Conservation (phyloP, 2,113 vertebrate species). For the Phycodurus eques region DNA sequence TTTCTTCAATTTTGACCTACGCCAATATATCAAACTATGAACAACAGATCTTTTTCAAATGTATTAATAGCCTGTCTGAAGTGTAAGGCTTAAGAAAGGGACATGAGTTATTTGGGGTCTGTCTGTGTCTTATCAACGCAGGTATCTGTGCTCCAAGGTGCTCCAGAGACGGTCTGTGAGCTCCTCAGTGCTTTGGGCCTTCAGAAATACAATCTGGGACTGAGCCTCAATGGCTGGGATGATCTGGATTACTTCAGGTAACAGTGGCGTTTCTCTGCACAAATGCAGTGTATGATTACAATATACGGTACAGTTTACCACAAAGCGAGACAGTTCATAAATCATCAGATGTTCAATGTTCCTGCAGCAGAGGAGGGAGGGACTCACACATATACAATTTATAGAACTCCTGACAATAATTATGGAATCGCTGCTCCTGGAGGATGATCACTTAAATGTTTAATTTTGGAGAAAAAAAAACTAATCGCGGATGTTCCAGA, state of each 20-base stretch:
- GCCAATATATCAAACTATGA: background rate
- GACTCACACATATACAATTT: no score
- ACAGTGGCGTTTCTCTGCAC: background rate
- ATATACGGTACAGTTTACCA: no score
- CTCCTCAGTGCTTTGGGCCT: conserved; percentile 68
- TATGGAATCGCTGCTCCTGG: no score
- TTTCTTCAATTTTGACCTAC: no score
- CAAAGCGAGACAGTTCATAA: background rate
- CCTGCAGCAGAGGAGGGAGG: no score
- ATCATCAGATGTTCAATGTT: background rate
- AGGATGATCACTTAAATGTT: no score
- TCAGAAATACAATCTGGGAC: conserved; percentile 68
- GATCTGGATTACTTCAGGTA: conserved; percentile 78
- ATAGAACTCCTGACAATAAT: no score
- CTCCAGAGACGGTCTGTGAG: conserved; percentile 67
- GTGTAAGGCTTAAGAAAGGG: background rate
- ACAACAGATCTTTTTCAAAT: background rate
- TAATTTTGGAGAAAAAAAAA: no score
- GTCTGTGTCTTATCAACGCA: conserved; percentile 37
- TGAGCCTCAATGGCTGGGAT: conserved; percentile 76
- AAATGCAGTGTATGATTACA: background rate
- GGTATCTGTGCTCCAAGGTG: conserved; percentile 69
- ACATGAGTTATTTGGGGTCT: background rate
- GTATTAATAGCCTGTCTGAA: background rate
- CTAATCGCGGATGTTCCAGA: no score